phyloP scores from a whole-genome alignment of 2,888 invertebrate genomes.

The Ophion costatus region DNA sequence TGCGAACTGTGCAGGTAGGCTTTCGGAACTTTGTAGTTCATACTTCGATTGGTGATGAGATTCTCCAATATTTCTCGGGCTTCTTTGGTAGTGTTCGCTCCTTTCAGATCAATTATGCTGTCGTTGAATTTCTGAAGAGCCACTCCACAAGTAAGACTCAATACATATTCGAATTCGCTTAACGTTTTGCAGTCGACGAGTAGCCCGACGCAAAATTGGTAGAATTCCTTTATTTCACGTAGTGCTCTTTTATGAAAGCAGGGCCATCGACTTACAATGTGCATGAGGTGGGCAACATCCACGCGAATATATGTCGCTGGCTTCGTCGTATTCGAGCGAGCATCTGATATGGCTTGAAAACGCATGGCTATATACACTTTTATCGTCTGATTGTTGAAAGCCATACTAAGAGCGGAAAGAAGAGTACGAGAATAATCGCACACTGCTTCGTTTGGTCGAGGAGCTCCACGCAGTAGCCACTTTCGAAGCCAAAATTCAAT shows the following conservation, averaged over 20 bases:
- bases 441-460: constrained; percentile 33
- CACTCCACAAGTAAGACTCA: constrained; percentile 46
- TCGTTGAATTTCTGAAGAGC: constrained; percentile 39
- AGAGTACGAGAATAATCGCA: constrained; percentile 53
- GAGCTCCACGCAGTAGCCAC: constrained; percentile 38
- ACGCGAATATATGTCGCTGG: neutral
- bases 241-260: constrained; percentile 24
- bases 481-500: constrained; percentile 39
- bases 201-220: constrained; percentile 45
- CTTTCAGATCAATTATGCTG: constrained; percentile 29
- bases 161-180: constrained; percentile 40
- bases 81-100: constrained; percentile 6
- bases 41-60: neutral
- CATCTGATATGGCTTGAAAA: constrained; percentile 9
- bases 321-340: neutral
- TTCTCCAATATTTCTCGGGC: constrained; percentile 28
- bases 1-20: neutral
- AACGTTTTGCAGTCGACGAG: constrained; percentile 44
- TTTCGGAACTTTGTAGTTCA: neutral
- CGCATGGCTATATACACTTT: constrained; percentile 36
- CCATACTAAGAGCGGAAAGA: constrained; percentile 41
- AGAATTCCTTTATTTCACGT: constrained; percentile 44
- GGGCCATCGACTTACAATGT: constrained; percentile 46
- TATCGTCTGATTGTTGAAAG: constrained; percentile 35
- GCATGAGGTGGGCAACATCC: constrained; percentile 6